Base-by-base conservation (phyloP, 2,888 invertebrate species). In the Drosophila recens region DNA sequence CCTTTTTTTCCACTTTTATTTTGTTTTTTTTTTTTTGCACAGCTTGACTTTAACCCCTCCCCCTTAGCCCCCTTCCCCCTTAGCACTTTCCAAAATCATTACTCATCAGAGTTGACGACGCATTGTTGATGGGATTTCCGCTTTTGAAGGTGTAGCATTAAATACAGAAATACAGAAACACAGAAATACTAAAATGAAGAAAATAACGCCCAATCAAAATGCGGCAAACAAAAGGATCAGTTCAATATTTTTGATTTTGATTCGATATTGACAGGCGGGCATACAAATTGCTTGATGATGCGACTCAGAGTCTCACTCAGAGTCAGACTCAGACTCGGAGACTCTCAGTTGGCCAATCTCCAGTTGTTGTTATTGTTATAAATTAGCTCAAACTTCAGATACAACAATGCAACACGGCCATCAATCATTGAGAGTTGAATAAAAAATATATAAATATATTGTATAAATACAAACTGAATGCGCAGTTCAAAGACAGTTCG, bases 181-280 rank as follows among this genome's bases (percentile, higher is more conserved):
- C 58, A 57, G 36, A 46, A 58, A 53, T 42, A 70, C 40, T 59
- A 57, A 67, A 69, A 77, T 43, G 23, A 48, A 30, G 9, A 23
- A 30, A 30, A 36, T 38, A 59, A 89, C 89, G 87, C 72, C 83
- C 89, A 86, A 90, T 90, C 90, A 90, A 85, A 90, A 69, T 65
- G 68, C 72, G 71, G 62, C 85, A 62, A 69, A 86, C 90, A 90
- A 86, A 89, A 86, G 86, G 85, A 90, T 79, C 40, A 75, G 82
- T 72, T 84, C 76, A 81, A 84, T 62, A 79, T 75, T 84, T 85
- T 87, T 90, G 89, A 89, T 84, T 85, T 87, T 90, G 89, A 89
- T 87, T 80, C 57, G 71, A 73, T 90, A 90, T 86, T 89, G 90
- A 86, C 86, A 89, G 90, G 64, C 89, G 76, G 66, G 76, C 90